A percentile compares a stretch with the other conserved stretches of the same genome.
Evolutionary conservation across 2,113 vertebrate species (phyloP).

Genomic region (Eleginops maclovinus): DNA sequence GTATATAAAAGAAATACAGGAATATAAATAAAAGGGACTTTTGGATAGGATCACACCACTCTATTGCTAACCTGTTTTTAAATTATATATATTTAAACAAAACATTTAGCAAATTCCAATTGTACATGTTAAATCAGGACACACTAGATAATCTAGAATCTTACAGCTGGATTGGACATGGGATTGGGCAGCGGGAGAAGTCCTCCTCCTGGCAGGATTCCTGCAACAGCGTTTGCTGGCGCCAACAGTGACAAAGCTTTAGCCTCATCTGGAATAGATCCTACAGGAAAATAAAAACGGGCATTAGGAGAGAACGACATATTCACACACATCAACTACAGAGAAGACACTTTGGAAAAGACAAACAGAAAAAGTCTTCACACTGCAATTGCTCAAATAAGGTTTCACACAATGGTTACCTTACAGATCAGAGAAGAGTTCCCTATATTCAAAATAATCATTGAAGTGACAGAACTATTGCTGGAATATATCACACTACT

Average conservation of each 20-base stretch:
- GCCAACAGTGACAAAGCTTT: slow-evolving; percentile 99
- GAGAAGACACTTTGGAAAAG: slow-evolving; percentile 73
- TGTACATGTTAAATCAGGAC: too few species aligned
- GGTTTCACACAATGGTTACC: slow-evolving; percentile 69
- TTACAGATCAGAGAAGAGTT: slow-evolving; percentile 76
- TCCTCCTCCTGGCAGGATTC: slow-evolving; percentile 96
- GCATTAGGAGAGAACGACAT: slow-evolving; percentile 80
- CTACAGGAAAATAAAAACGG: slow-evolving; percentile 88
- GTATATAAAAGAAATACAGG: not conserved
- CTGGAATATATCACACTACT: slow-evolving; percentile 89
- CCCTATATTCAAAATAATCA: slow-evolving; percentile 78
- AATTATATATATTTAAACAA: too few species aligned
- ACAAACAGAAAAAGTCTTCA: slow-evolving; percentile 61
- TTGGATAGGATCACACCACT: too few species aligned
- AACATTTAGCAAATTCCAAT: too few species aligned
- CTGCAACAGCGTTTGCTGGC: slow-evolving; percentile 98
- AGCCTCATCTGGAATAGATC: slow-evolving; percentile 98
- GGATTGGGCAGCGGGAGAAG: slow-evolving; percentile 98
- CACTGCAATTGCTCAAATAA: slow-evolving; percentile 71
- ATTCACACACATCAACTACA: slow-evolving; percentile 78
- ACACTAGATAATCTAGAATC: not conserved
- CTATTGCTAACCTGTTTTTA: too few species aligned
- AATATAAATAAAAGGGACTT: too few species aligned
- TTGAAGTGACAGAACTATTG: slow-evolving; percentile 80
- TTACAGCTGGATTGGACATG: slow-evolving; percentile 88